Base-by-base conservation (phyloP, 2,797 vertebrate species). In the Scleropages formosus region DNA sequence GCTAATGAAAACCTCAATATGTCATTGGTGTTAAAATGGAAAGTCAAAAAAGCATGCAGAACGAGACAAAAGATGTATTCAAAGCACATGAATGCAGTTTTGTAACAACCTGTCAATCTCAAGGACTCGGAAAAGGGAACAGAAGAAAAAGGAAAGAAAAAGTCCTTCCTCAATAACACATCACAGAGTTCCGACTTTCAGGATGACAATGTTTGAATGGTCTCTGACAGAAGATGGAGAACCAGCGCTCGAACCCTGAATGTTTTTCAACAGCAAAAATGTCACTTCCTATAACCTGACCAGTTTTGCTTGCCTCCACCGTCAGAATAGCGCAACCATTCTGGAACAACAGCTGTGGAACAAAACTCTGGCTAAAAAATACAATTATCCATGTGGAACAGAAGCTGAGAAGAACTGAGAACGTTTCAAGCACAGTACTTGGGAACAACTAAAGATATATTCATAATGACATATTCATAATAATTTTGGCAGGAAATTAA, bases 1-100 rank as follows among this genome's bases (percentile, higher is more conserved):
- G 91, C 93, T 94, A 95, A 95, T 94, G 92, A 94, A 95, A 95
- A 94, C 89, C 90, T 94, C 93, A 94, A 93, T 93, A 92, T 95
- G 94, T 95, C 94, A 94, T 91, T 87, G 85, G 88, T 88, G 85
- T 88, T 80, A 86, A 77, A 64, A 69, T 20, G 18, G 15, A 64
- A 83, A 83, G 82, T 81, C 83, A 80, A 91, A 92, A 92, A 92
- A 90, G 86, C 90, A 87, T 92, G 92, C 92, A 93, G 92, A 95
- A 93, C 88, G 88, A 93, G 91, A 96, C 93, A 94, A 95, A 95
- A 94, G 92, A 94, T 92, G 91, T 94, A 93, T 93, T 95, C 92
- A 93, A 93, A 91, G 88, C 93, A 94, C 92, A 92, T 86, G 90
- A 93, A 93, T 90, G 84, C 79, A 85, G 83, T 93, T 93, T 93